Conservation (phyloP, 2,888 invertebrate genomes). For the Patella ulyssiponensis region DNA sequence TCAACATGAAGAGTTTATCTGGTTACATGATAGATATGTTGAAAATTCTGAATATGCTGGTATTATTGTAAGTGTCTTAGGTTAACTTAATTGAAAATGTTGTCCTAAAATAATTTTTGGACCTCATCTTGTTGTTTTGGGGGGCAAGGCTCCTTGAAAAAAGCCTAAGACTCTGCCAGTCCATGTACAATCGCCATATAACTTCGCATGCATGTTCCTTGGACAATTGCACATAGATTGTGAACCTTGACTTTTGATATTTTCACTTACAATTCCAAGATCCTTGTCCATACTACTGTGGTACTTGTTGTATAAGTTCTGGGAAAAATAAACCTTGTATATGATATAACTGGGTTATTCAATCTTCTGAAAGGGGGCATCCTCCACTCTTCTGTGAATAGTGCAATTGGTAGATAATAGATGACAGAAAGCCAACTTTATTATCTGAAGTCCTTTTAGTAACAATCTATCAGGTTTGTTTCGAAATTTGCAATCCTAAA, state of each 20-base stretch:
- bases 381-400: background rate
- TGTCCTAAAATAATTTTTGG: conserved; percentile 63
- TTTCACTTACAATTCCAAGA: background rate
- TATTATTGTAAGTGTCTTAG: conserved; percentile 86
- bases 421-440: background rate
- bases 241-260: too few species aligned
- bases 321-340: too few species aligned
- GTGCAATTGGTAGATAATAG: background rate
- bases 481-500: too few species aligned
- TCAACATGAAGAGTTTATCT: conserved; percentile 99
- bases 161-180: too few species aligned
- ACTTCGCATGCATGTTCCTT: too few species aligned
- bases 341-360: too few species aligned
- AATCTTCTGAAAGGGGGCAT: too few species aligned
- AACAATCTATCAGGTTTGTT: too few species aligned
- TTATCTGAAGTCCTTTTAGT: too few species aligned
- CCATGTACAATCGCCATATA: too few species aligned
- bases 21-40: conserved; percentile 97
- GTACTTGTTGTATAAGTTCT: background rate
- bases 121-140: background rate
- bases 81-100: background rate
- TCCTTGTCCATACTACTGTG: background rate
- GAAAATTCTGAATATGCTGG: conserved; percentile 98
- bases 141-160: too few species aligned
- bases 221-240: too few species aligned